phyloP scores from a whole-genome alignment of 2,113 vertebrate genomes.

The Acanthisitta chloris region DNA sequence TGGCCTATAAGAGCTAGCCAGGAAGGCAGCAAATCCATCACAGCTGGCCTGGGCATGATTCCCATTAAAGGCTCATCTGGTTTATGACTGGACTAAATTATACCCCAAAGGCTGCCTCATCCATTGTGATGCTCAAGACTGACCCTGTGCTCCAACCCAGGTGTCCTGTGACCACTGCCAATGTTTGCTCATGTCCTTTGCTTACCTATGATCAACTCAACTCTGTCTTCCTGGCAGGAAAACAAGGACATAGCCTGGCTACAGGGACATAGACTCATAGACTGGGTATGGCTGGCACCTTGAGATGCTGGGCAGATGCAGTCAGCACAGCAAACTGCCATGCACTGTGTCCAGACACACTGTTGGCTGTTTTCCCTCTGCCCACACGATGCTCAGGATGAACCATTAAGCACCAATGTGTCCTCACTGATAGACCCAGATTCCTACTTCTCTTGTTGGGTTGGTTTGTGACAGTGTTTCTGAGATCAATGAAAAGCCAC shows the following conservation, averaged over 20 bases:
- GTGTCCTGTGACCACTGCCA: neutral
- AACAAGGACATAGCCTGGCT: neutral
- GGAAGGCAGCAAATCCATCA: neutral
- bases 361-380: neutral
- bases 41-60: neutral
- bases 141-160: neutral
- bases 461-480: neutral
- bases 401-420: neutral
- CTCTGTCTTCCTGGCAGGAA: neutral
- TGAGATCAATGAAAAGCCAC: neutral
- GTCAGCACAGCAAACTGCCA: neutral
- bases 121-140: neutral
- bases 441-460: neutral
- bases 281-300: no score
- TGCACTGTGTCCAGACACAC: neutral
- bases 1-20: neutral
- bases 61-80: neutral
- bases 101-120: neutral
- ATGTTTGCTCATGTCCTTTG: neutral
- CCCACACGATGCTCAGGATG: neutral
- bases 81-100: neutral
- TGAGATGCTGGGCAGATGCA: neutral
- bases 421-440: neutral
- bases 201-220: neutral
- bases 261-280: rapidly evolving